Evolutionary conservation across 2,797 vertebrate species (phyloP), one percentile per base, ranked within the genome.

Genomic region (Sciurus vulgaris): DNA sequence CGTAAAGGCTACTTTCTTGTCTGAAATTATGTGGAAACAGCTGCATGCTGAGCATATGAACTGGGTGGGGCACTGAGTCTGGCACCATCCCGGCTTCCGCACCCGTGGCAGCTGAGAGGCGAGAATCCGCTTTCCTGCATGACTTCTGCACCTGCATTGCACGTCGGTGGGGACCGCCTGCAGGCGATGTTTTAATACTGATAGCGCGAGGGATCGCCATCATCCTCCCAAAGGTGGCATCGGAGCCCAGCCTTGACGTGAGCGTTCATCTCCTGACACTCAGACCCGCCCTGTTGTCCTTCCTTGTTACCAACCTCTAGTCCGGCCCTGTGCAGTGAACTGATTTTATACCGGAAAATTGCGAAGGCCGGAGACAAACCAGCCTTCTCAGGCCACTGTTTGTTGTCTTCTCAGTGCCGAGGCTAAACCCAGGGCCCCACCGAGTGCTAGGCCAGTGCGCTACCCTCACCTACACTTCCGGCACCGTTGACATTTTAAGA

Each of bases 1-100:
- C 97, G 92, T 56, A 92, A 91, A 98, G 95, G 5, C 22, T 93
- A 94, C 86, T 97, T 97, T 88, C 65, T 97, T 81, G 47, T 90
- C 28, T 98, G 84, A 95, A 93, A 84, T 97, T 83, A 63, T 85
- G 22, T 97, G n/a, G 87, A 83, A 77, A 33, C 30, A 85, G 11
- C 3, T 38, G 56, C 35, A 86, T 88, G 84, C 38, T 59, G 28
- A 44, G 14, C 33, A 65, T 30, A 5, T n/a, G 54, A 63, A 49
- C 47, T 51, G 59, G 63, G 28, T 14, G 28, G 18, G 77, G 67
- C 30, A 93, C 6, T 33, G 41, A 49, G 5, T 85, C 88, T 15
- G 69, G 47, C 63, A 61, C 35, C 24, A 41, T 26, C 28, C 61
- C 35, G 38, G 41, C 33, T 78, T 28, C 47, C 93, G 70, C 41